Conservation (phyloP, 2,797 vertebrate species). For the Thripadectes ignobilis region DNA sequence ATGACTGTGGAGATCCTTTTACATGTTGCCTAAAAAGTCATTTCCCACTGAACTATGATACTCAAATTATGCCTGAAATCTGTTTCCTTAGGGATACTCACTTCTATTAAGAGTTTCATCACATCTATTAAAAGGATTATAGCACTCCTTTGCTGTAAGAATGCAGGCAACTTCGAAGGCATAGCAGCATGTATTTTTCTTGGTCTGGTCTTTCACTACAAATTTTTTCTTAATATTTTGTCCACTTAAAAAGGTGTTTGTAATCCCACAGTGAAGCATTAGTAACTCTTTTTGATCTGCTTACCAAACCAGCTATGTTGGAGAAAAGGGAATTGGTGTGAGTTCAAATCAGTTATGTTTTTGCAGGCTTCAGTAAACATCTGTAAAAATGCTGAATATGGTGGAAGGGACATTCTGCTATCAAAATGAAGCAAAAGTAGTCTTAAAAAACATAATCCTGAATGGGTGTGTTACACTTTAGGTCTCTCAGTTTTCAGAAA, state of each 20-base stretch:
- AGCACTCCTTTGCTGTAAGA: neutral
- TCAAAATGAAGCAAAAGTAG: neutral
- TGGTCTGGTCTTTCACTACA: neutral
- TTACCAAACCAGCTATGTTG: neutral
- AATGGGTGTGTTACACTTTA: neutral
- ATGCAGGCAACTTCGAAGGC: neutral
- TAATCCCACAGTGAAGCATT: neutral
- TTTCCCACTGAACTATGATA: neutral
- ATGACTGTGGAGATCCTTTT: neutral
- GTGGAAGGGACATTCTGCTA: neutral
- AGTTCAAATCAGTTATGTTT: neutral
- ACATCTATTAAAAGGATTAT: neutral
- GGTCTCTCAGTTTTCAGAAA: neutral
- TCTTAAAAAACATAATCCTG: neutral
- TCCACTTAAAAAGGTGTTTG: neutral
- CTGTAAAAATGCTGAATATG: neutral
- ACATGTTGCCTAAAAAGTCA: neutral
- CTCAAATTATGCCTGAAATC: neutral
- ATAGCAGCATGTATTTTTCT: neutral
- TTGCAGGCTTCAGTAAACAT: neutral
- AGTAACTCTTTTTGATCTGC: neutral
- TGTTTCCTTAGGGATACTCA: neutral
- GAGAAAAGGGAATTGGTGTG: neutral
- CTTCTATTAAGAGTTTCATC: neutral
- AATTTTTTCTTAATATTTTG: neutral